Base-by-base conservation (phyloP, 1,140 invertebrate genomes). In the Zaprionus davidi region DNA sequence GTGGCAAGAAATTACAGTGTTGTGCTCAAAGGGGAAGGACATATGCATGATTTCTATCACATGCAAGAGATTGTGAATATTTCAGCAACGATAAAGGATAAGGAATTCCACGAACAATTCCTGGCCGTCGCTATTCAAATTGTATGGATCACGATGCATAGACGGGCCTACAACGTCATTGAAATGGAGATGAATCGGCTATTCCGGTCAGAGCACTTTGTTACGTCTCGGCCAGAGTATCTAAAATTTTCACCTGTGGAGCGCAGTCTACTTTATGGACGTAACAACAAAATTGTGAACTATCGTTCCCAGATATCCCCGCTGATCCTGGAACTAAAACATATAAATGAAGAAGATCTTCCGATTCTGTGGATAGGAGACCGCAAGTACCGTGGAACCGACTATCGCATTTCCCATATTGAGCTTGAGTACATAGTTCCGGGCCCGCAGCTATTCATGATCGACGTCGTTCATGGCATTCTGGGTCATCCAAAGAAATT, bases 311-410 rank as follows among this genome's bases (percentile, higher is more conserved):
- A 92, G 53, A 31, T 76, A 9, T 92, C 91, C 7, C 91, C 91
- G 6, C 58, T 92, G 1, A 79, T 91, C 6, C 79, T 86, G 56
- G 91, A 92, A 31, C 44, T 92, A 13, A 28, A 53, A 20, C 76
- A 85, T 63, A 71, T 92, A 6, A 6, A 57, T 2, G 76, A 76
- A 2, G 81, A 88, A 44, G 82, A 92, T 68, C 36, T 82, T 41
- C 86, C 88, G 12, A 82, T 92, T 22, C 53, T 92, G 58, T 92
- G 91, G 91, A 91, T 92, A 26, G 91, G 91, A 0, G 83, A 92
- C 7, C 79, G 86, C 2, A 92, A 92, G 44, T 92, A 92, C 72
- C 86, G 86, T 0, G 91, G 91, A 17, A 90, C 76, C 6, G 84
- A 92, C 63, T 22, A 26, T 5, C 77, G 90, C 15, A 90, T 92